These are phyloP conservation scores for Callaeas wilsoni DNA, from an alignment of 2,113 vertebrate species.

Conservation along the genomic window DNA sequence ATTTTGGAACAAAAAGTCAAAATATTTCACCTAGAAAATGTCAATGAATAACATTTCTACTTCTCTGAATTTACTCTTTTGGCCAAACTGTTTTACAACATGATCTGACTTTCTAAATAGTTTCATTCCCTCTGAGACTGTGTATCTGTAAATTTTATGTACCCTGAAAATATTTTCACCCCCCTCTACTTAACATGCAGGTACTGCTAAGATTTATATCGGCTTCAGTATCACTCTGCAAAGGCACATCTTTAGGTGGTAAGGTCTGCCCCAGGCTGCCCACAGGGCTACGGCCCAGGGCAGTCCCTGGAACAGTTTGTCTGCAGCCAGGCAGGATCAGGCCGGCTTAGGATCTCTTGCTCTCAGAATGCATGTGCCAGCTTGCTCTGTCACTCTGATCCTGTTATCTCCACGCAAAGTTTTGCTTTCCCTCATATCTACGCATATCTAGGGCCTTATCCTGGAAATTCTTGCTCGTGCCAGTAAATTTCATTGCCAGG, in stretches of 20 bases:
- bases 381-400: not conserved
- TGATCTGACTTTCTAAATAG: not conserved
- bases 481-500: not conserved
- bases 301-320: not conserved
- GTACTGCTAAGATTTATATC: not conserved
- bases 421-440: not conserved
- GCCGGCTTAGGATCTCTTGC: not conserved
- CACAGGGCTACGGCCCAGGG: not conserved
- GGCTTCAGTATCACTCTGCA: not conserved
- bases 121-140: not conserved
- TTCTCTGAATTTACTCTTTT: constrained; percentile 7
- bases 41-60: constrained; percentile 44
- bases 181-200: not conserved
- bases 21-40: constrained; percentile 58
- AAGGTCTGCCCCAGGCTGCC: not conserved
- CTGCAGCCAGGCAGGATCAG: not conserved
- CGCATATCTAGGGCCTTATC: not conserved
- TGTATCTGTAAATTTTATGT: not conserved
- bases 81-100: constrained; percentile 1
- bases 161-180: not conserved
- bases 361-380: not conserved
- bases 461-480: not conserved
- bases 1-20: constrained; percentile 55
- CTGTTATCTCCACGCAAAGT: not conserved
- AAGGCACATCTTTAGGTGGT: not conserved